phyloP scores from a whole-genome alignment of 35 echinoderm and acorn worm genomes.

The Anneissia japonica region DNA sequence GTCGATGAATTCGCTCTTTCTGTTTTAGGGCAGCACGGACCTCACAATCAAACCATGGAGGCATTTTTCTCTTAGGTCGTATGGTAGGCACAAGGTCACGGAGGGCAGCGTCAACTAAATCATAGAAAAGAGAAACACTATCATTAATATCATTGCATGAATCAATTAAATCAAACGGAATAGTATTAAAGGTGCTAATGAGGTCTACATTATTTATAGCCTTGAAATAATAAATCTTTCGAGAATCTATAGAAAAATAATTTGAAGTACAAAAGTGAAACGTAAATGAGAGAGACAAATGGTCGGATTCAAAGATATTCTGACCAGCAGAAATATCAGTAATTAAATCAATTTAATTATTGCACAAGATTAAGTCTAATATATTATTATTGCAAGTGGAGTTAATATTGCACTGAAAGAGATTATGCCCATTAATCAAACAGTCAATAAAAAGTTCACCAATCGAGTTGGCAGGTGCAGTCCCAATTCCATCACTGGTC shows the following conservation, averaged over 20 bases:
- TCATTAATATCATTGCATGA: not conserved
- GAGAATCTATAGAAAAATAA: not conserved
- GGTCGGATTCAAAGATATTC: not conserved
- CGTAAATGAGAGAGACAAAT: not conserved
- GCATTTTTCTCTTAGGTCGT: not conserved
- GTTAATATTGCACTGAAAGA: not conserved
- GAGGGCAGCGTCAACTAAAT: conserved; percentile 5
- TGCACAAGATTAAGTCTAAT: not conserved
- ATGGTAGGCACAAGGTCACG: conserved; percentile 4
- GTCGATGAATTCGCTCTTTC: not conserved
- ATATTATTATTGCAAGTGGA: not conserved
- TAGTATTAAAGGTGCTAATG: not conserved
- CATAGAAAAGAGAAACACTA: conserved; percentile 1
- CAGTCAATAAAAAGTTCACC: conserved; percentile 11
- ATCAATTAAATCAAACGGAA: not conserved
- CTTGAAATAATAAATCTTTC: not conserved
- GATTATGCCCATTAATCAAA: not conserved
- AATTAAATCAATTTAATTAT: not conserved
- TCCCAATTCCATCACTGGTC: not conserved
- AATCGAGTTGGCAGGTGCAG: not conserved
- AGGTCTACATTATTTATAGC: not conserved
- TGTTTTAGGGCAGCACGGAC: not conserved
- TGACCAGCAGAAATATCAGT: not conserved
- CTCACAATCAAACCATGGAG: conserved; percentile 6
- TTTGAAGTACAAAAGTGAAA: not conserved